Percentiles rank a stretch among this genome's conserved stretches.
Evolutionary conservation across 2,113 vertebrate genomes (phyloP).

Genomic region (Aptenodytes patagonicus): DNA sequence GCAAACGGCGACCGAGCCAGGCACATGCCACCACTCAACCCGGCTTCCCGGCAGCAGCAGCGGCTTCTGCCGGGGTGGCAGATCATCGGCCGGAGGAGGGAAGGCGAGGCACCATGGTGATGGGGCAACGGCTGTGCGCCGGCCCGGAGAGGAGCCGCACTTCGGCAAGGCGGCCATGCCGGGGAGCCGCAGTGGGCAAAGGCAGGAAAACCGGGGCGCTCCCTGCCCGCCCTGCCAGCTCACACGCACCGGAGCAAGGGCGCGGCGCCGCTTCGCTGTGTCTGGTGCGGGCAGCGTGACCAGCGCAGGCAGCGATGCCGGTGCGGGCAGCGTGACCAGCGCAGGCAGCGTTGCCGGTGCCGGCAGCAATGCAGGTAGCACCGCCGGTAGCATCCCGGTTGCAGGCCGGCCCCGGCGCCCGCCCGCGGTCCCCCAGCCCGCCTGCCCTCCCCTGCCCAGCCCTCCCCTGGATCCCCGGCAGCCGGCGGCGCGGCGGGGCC

Average conservation of each 20-base stretch:
- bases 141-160: neutral
- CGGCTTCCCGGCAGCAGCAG: neutral
- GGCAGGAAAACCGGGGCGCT: neutral
- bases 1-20: neutral
- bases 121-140: rapidly evolving
- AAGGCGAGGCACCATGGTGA: neutral
- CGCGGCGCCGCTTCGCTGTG: neutral
- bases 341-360: too few species aligned
- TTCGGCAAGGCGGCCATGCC: neutral
- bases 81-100: neutral
- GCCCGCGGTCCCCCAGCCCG: neutral
- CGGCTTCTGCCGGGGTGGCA: neutral
- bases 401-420: neutral
- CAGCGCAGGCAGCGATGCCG: neutral
- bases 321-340: neutral
- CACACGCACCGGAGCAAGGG: neutral
- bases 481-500: neutral
- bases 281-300: too few species aligned
- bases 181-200: neutral
- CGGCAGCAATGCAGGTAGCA: neutral
- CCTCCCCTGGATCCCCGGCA: neutral
- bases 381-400: neutral
- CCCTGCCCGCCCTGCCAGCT: neutral
- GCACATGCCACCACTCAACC: neutral
- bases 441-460: neutral